Evolutionary conservation across 2,888 invertebrate species (phyloP).

Genomic region (Mactromeris polynyma): DNA sequence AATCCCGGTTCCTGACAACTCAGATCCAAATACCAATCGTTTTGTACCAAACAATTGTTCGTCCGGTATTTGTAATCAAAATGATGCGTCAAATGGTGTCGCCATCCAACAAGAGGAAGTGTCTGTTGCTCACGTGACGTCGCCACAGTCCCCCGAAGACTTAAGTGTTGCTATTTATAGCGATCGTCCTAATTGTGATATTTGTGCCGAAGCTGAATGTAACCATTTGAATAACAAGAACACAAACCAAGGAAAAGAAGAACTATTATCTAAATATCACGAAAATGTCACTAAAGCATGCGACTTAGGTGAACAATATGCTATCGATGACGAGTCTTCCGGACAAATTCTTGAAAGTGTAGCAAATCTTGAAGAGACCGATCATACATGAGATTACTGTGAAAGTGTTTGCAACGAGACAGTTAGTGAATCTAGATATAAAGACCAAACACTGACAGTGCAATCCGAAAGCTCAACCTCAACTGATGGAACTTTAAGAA

Average conservation of each 20-base stretch:
- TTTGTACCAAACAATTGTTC: background rate
- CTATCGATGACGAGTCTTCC: background rate
- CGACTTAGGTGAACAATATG: background rate
- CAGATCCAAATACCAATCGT: background rate
- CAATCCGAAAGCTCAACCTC: slow-evolving; percentile 38
- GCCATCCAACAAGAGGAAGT: background rate
- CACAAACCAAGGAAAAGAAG: background rate
- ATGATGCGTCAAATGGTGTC: background rate
- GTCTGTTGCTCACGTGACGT: background rate
- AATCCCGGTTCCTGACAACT: background rate
- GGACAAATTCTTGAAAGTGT: background rate
- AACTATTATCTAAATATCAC: background rate
- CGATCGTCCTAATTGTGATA: background rate
- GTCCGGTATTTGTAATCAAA: background rate
- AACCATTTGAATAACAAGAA: background rate
- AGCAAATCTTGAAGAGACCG: no score
- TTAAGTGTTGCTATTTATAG: background rate
- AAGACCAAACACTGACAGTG: slow-evolving; percentile 14
- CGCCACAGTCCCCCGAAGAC: background rate
- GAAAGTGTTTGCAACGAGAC: background rate
- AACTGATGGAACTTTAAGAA: slow-evolving; percentile 51
- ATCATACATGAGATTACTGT: background rate
- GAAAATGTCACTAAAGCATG: background rate
- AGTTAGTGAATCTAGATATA: background rate
- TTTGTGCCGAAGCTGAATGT: background rate